These are phyloP conservation scores for Himalopsyche japonica DNA, from an alignment of 2,888 invertebrate species.

Conservation along the genomic window DNA sequence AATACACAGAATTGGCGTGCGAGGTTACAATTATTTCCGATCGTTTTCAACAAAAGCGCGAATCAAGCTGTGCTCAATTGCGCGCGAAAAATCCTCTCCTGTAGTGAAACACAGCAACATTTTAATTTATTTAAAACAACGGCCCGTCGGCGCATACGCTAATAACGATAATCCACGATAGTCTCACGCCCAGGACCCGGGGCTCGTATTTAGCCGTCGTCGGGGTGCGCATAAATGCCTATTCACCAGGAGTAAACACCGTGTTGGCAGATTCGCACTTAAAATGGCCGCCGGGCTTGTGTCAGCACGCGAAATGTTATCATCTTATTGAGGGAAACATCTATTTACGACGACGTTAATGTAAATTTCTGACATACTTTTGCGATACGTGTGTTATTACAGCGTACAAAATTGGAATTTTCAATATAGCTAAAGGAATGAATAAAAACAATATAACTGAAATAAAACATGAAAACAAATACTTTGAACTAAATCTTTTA, in stretches of 20 bases:
- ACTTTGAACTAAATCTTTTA: too few species aligned
- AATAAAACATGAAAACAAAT: too few species aligned
- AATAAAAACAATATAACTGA: too few species aligned
- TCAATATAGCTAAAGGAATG: too few species aligned
- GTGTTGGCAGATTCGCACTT: neutral
- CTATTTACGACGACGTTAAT: neutral
- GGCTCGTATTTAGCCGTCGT: neutral
- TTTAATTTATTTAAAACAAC: slow-evolving; percentile 7
- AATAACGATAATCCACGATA: slow-evolving; percentile 1
- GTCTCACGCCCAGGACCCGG: neutral
- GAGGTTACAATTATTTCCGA: neutral
- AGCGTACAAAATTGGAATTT: too few species aligned
- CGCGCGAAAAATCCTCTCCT: neutral
- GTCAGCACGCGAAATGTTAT: neutral
- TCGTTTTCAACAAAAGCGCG: neutral
- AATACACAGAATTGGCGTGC: neutral
- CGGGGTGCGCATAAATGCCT: neutral
- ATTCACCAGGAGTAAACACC: neutral
- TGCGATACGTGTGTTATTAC: too few species aligned
- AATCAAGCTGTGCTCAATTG: neutral
- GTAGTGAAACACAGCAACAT: neutral
- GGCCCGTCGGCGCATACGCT: neutral
- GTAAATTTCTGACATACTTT: too few species aligned
- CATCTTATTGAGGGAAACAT: neutral
- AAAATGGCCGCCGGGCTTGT: neutral